phyloP scores from a whole-genome alignment of 2,797 vertebrate species.

The Acanthurus leucopareius region DNA sequence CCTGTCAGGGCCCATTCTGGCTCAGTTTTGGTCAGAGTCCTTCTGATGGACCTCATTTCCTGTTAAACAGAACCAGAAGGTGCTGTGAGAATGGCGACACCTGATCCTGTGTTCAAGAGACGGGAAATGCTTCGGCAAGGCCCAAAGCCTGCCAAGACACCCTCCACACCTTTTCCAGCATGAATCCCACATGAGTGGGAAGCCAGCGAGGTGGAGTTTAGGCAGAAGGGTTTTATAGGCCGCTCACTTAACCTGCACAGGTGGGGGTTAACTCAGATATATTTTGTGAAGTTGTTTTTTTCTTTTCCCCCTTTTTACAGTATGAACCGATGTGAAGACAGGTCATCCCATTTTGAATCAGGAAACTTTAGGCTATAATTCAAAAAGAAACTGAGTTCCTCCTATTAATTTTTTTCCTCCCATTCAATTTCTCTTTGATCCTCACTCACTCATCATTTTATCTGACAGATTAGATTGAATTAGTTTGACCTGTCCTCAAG shows the following conservation, averaged over 20 bases:
- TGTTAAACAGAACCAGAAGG: constrained; percentile 90
- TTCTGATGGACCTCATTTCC: constrained; percentile 89
- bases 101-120: constrained; percentile 87
- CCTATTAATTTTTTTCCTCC: constrained; percentile 66
- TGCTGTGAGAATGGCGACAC: constrained; percentile 88
- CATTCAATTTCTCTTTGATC: constrained; percentile 63
- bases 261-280: constrained; percentile 23
- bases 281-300: not conserved
- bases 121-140: constrained; percentile 74
- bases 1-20: constrained; percentile 90
- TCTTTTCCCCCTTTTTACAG: not conserved
- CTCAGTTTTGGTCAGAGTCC: constrained; percentile 86
- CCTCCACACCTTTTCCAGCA: constrained; percentile 72
- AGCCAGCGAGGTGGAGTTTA: constrained; percentile 28
- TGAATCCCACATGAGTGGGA: constrained; percentile 43
- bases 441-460: constrained; percentile 75
- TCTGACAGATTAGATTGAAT: constrained; percentile 82
- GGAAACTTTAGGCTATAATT: constrained; percentile 60
- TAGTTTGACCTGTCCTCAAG: constrained; percentile 79
- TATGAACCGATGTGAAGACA: constrained; percentile 26
- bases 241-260: constrained; percentile 36
- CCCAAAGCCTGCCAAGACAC: constrained; percentile 69
- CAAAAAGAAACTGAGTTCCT: constrained; percentile 62
- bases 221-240: constrained; percentile 23
- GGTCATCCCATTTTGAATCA: constrained; percentile 49